These are phyloP conservation scores for Cremastinae sp. DNA, from an alignment of 2,888 invertebrate species.

Conservation along the genomic window DNA sequence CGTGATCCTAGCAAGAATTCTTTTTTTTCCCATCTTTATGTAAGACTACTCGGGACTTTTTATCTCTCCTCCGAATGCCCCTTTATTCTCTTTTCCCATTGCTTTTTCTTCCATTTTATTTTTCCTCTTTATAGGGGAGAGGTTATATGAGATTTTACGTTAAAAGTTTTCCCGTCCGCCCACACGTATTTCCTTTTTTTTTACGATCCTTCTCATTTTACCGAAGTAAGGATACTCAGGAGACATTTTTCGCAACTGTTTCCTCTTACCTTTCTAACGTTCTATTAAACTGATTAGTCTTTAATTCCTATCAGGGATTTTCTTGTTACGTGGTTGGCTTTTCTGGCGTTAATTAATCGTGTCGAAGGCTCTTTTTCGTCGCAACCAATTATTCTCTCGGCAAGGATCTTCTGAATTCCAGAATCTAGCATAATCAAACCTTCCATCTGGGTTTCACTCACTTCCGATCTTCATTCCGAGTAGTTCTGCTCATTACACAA, in stretches of 20 bases:
- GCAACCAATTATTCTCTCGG: not conserved
- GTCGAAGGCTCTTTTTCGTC: not conserved
- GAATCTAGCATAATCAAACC: not conserved
- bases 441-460: not conserved
- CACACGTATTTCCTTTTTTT: not conserved
- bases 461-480: not conserved
- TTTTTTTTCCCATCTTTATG: too few species aligned
- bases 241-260: not conserved
- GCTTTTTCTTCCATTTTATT: not conserved
- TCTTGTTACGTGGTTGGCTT: constrained; percentile 15
- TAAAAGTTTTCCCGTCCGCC: not conserved
- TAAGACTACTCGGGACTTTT: constrained; percentile 13
- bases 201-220: not conserved
- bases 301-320: not conserved
- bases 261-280: not conserved
- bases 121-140: too few species aligned
- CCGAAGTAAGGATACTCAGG: not conserved
- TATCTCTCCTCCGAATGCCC: constrained; percentile 1
- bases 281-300: not conserved
- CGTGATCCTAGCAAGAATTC: constrained; percentile 49
- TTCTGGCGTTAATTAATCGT: not conserved
- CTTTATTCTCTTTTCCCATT: constrained; percentile 10
- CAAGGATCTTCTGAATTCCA: not conserved
- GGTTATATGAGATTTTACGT: not conserved
- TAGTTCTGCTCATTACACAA: too few species aligned